Base-by-base conservation (phyloP, 2,888 invertebrate genomes). In the Cephus pulcher region DNA sequence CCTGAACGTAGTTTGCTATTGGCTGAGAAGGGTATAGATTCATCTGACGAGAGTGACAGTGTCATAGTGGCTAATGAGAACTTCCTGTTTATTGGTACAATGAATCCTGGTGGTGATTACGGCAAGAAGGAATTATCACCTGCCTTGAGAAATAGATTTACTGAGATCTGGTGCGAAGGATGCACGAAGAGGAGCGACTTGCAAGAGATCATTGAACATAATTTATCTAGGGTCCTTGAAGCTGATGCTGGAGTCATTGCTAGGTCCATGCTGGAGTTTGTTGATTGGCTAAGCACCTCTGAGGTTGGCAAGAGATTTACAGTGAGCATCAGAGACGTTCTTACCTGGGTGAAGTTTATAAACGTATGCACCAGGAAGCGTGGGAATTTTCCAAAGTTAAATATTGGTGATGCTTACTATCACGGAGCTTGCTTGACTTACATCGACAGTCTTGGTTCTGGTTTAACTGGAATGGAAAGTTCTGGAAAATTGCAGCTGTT, bases 41-140 rank as follows among this genome's bases (percentile, higher is more conserved):
- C 94, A 40, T 88, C 87, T 12, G 85, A 89, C 6, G 89, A 91
- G 80, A 90, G 83, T 79, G 84, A 93, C 92, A 86, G 93, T 40
- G 93, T 95, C 4, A 93, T 96, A 71, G 94, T 95, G 0, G 96
- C 96, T 0, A 87, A 93, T 78, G 90, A 94, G 11, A 94, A 95
- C 12, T 99, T 99, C 90, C 95, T 97, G 86, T 97, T 99, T 87
- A 94, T 99, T 79, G 98, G 91, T 79, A 99, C 99, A 0, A 99
- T 99, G 99, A 99, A 99, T 93, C 99, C 99, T 11, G 99, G 99
- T 15, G 99, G 99, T 1, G 99, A 99, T 93, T 99, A 97, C 90
- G 99, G 99, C 4, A 99, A 99, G 91, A 99, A 99, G 90, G 99
- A 99, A 93, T 93, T 99, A 12, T 99, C 99, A 0, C 99, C 99